A percentile compares a stretch with the other conserved stretches of the same genome.
Conservation (phyloP, 2,113 vertebrate genomes). For the Camelus dromedarius region DNA sequence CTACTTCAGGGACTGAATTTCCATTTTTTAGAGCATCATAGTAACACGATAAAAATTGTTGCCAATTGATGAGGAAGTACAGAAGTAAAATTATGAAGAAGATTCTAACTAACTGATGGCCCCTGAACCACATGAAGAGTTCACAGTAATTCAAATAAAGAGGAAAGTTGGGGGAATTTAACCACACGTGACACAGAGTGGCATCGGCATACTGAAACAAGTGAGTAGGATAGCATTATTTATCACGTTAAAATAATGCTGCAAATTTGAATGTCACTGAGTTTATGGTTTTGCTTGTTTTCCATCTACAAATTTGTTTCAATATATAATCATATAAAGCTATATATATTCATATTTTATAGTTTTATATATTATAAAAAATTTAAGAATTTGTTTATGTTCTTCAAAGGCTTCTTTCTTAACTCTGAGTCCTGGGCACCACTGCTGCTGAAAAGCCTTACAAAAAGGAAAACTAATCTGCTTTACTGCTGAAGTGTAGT, state of each 20-base stretch:
- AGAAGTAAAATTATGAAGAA: not conserved
- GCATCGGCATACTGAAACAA: not conserved
- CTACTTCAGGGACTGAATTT: not conserved
- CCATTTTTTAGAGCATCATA: not conserved
- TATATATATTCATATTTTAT: not conserved
- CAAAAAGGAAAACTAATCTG: not conserved
- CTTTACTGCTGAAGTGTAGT: not conserved
- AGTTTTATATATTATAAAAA: not conserved
- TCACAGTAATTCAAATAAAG: not conserved
- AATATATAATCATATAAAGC: not conserved
- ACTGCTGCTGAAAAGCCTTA: not conserved
- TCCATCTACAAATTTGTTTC: not conserved
- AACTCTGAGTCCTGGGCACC: not conserved
- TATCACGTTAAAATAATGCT: not conserved
- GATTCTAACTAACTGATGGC: not conserved
- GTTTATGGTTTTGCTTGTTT: not conserved
- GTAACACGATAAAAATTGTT: not conserved
- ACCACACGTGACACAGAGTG: not conserved
- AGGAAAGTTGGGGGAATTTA: not conserved
- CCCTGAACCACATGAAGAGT: not conserved
- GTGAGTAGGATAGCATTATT: not conserved
- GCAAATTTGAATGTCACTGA: not conserved
- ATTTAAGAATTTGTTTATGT: not conserved
- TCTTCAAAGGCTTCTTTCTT: not conserved
- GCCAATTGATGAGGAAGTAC: not conserved